These are phyloP conservation scores for Galemys pyrenaicus DNA, from an alignment of 2,113 vertebrate genomes.

Conservation along the genomic window DNA sequence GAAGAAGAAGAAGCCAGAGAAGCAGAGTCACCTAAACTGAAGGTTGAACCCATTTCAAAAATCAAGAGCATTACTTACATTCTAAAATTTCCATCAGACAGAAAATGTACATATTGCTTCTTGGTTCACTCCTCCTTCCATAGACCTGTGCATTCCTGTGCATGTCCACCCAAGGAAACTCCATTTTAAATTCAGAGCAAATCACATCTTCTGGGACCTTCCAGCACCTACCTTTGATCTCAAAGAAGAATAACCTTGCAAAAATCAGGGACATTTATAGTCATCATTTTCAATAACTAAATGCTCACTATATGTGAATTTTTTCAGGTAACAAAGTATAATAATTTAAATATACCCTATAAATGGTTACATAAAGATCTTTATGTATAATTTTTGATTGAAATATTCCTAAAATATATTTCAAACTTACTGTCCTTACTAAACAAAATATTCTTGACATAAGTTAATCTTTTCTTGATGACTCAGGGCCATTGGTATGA, in stretches of 20 bases:
- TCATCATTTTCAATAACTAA: not conserved
- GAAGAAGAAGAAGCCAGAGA: not conserved
- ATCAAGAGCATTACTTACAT: not conserved
- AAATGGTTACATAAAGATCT: not conserved
- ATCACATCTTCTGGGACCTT: not conserved
- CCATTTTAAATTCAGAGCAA: not conserved
- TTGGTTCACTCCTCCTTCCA: not conserved
- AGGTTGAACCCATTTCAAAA: not conserved
- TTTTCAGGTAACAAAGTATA: not conserved
- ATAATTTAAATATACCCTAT: slow-evolving; percentile 12
- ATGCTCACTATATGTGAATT: not conserved
- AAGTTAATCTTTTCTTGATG: slow-evolving; percentile 69
- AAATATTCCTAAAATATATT: slow-evolving; percentile 54
- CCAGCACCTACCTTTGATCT: not conserved
- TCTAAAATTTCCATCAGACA: not conserved
- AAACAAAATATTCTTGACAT: slow-evolving; percentile 63
- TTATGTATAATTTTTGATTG: slow-evolving; percentile 18
- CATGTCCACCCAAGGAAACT: not conserved
- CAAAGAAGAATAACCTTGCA: not conserved
- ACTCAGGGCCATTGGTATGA: slow-evolving; percentile 52
- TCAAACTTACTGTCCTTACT: slow-evolving; percentile 70
- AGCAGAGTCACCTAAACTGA: not conserved
- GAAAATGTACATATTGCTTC: not conserved
- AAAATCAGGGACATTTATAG: not conserved
- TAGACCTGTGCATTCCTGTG: not conserved